These are phyloP conservation scores for Orthochromis indermauri DNA, from an alignment of 2,113 vertebrate genomes.

Conservation along the genomic window DNA sequence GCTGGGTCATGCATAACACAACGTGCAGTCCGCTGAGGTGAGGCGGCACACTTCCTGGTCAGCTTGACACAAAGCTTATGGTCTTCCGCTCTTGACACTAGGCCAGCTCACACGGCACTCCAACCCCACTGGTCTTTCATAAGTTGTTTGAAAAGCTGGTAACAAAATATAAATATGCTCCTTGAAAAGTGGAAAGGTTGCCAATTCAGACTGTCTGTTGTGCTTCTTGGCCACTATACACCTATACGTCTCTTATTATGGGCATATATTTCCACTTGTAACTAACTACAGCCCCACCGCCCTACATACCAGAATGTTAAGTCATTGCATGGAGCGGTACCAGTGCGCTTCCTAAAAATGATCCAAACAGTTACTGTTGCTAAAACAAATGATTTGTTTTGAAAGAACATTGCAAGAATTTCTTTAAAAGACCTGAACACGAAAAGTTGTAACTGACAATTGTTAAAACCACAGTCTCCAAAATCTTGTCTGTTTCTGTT, in stretches of 20 bases:
- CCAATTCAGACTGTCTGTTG: background rate
- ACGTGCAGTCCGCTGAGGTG: background rate
- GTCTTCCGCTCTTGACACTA: background rate
- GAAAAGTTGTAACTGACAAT: background rate
- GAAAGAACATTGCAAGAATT: background rate
- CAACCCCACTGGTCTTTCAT: accelerated
- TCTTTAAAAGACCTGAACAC: background rate
- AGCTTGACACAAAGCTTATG: background rate
- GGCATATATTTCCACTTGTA: background rate
- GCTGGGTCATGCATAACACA: too few species aligned
- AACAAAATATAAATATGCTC: background rate
- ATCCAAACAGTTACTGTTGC: background rate
- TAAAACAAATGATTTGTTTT: background rate
- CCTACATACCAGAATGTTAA: background rate
- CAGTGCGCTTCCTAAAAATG: background rate
- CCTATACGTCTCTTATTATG: background rate
- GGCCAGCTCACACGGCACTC: background rate
- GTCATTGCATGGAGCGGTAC: background rate
- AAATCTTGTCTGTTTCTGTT: background rate
- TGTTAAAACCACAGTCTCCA: background rate
- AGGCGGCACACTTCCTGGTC: background rate
- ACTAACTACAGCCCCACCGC: accelerated
- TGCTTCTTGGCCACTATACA: background rate
- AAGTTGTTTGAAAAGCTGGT: background rate
- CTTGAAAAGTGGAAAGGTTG: background rate